Evolutionary conservation across 2,888 invertebrate genomes (phyloP), one percentile per base, ranked within the genome.

Genomic region (Ellobium chinense): DNA sequence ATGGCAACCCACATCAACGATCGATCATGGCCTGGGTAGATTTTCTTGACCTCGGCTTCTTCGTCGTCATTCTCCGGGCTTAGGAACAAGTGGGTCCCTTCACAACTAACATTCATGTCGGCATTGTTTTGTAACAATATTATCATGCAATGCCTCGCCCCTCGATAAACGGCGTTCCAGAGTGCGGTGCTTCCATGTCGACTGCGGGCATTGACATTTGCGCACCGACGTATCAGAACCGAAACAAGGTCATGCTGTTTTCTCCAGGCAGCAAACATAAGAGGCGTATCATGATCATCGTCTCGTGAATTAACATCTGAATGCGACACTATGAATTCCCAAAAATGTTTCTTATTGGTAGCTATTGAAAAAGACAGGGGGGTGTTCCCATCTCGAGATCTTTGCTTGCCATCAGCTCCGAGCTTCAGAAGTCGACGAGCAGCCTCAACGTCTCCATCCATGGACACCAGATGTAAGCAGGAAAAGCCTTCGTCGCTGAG

Each of bases 281-380:
- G 60, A 14, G 73, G 73, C 31, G 73, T 73, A 34, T 73, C 73
- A 31, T 34, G 21, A 58, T 73, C 73, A 9, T 34, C 18, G 60
- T 73, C 73, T 29, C 60, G 9, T 21, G 73, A 29, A 34, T 73
- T 73, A 54, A 73, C 73, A 31, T 73, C 39, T n/a, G 73, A 73
- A 1, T 31, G 31, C 14, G 73, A 34, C 4, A 73, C 34, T n/a
- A 73, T n/a, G n/a, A 73, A 29, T 31, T 39, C n/a, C 58, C 39
- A 39, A 9, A 73, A 60, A n/a, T 34, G 5, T 1, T 7, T 31
- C 12, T 73, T 56, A 21, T 34, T 34, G 21, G 5, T 21, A 14
- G 73, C 73, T 9, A 73, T 73, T 34, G 73, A 27, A 27, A 73
- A 31, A 4, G 73, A 58, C 12, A 73, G 36, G 1, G 73, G 5